Evolutionary conservation across 2,113 vertebrate genomes (phyloP), one percentile per base, ranked within the genome.

Genomic region (Eleginops maclovinus): DNA sequence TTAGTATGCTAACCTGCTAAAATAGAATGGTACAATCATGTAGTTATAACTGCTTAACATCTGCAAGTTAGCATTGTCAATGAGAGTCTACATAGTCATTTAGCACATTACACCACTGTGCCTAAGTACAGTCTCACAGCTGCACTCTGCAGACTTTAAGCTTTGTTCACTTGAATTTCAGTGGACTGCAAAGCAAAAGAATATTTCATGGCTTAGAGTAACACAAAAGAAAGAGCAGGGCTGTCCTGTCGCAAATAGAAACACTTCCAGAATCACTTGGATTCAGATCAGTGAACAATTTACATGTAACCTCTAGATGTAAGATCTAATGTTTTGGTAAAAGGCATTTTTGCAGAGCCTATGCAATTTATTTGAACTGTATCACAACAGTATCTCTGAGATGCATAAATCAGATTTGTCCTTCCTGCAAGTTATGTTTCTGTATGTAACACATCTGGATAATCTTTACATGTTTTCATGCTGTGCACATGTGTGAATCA

Each of bases 391-490:
- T 6, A 24, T 51, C 36, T 60, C n/a, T 50, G 36, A 40, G 40
- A 60, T 61, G 59, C n/a, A 15, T 28, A 5, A 61, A 79, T 67
- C 11, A 40, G 9, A 40, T 55, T 31, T 47, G 28, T 67, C 16
- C 28, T 65, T 72, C 53, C n/a, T 65, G 40, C 16, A 49, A 40
- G 13, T 19, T 22, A 17, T n/a, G 66, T 69, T 31, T 47, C n/a
- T 54, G 21, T 46, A 36, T 69, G 44, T 16, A 53, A 28, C 28
- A 17, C 44, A 49, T n/a, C 4, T 17, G 22, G 36, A 14, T 83
- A 19, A 79, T 65, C 41, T 59, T 59, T 46, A 68, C 41, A 72
- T 51, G 56, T 67, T 74, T 81, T 75, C 36, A 75, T 36, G 21
- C 47, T 50, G 40, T 56, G 47, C 22, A 36, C 28, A 62, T 79